Base-by-base conservation (phyloP, 2,888 invertebrate genomes). In the Crematogaster levior region DNA sequence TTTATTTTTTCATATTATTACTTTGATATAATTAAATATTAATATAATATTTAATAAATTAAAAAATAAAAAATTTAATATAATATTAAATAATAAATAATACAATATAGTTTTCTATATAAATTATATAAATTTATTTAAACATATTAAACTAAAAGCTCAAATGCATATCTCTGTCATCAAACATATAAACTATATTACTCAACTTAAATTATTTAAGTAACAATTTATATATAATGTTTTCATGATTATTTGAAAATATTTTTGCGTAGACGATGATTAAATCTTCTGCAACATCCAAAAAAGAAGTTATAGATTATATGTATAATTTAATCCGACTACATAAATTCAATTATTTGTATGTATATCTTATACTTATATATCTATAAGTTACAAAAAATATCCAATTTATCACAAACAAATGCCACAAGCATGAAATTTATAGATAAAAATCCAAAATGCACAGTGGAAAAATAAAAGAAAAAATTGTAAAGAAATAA, bases 301-400 rank as follows among this genome's bases (percentile, higher is more conserved):
- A 21, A 15, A 40, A 24, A 65, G 24, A 65, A 65, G 24, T 9
- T 24, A 1, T 43, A 43, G 1, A 40, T 30, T 7, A 15, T n/a
- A n/a, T n/a, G n/a, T 15, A 18, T 63, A 65, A 65, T 40, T 9
- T 24, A 21, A 68, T 68, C 15, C 27, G n/a, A 68, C 48, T 68
- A 48, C 12, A 12, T 18, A 66, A 5, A 66, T 66, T 46, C 12
- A 46, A 18, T 66, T 48, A 48, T 27, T 30, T 27, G 10, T 15
- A n/a, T 3, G 7, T n/a, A n/a, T n/a, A n/a, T n/a, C n/a, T n/a
- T n/a, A n/a, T n/a, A n/a, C n/a, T n/a, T n/a, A n/a, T n/a, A n/a
- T 21, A 30, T 48, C n/a, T 66, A 43, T 27, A 34, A 43, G 7
- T 1, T 24, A 15, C 43, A 51, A 68, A 7, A 1, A 6, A 66